These are phyloP conservation scores for Apus apus DNA, from an alignment of 2,113 vertebrate species.

Conservation along the genomic window DNA sequence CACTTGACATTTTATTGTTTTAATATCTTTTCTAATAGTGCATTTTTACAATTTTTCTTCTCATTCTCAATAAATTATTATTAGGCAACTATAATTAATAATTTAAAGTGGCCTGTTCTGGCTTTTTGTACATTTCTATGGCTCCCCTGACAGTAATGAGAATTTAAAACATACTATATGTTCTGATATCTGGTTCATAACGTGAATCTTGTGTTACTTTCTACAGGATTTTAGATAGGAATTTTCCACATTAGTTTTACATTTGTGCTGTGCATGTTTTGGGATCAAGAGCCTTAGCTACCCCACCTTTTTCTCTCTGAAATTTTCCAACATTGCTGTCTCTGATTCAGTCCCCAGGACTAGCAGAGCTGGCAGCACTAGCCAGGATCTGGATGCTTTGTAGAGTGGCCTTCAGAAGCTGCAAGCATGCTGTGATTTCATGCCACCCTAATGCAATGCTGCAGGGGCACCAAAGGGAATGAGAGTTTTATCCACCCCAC, in stretches of 20 bases:
- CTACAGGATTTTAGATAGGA: neutral
- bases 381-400: accelerated
- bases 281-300: neutral
- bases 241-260: neutral
- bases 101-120: constrained; percentile 48
- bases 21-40: constrained; percentile 60
- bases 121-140: constrained; percentile 44
- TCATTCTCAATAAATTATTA: constrained; percentile 53
- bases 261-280: neutral
- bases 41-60: constrained; percentile 47
- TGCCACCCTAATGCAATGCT: too few species aligned
- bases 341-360: neutral
- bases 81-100: constrained; percentile 68
- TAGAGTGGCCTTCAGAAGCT: neutral
- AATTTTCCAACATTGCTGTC: neutral
- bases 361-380: neutral
- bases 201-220: neutral
- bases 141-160: constrained; percentile 2
- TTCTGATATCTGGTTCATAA: neutral
- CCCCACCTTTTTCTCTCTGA: neutral
- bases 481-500: neutral
- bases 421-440: too few species aligned
- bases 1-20: constrained; percentile 65
- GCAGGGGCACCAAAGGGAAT: neutral
- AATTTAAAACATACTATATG: constrained; percentile 16